Evolutionary conservation across 2,113 vertebrate genomes (phyloP).

Genomic region (Guaruba guarouba): DNA sequence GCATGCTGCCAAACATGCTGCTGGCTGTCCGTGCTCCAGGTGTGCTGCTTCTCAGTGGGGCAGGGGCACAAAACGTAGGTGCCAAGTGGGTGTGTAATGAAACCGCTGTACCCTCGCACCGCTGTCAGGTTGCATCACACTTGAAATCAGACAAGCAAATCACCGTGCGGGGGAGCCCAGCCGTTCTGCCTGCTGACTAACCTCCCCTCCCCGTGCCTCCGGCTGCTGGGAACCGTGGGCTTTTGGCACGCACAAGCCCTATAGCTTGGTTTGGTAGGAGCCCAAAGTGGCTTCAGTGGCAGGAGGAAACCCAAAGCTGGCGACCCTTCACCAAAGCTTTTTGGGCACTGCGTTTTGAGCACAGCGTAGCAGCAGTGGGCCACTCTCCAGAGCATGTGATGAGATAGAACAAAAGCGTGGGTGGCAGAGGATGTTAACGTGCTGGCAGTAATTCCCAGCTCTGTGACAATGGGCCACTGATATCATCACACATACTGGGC

Average conservation of each 20-base stretch:
- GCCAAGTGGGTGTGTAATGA: constrained; percentile 11
- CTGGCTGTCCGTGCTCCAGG: background rate
- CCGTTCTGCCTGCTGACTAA: constrained; percentile 38
- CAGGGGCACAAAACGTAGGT: background rate
- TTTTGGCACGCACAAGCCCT: background rate
- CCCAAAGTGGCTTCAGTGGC: background rate
- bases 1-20: background rate
- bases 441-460: constrained; percentile 48
- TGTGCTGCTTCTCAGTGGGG: background rate
- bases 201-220: background rate
- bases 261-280: background rate
- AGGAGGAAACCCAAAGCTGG: background rate
- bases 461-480: constrained; percentile 41
- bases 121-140: background rate
- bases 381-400: background rate
- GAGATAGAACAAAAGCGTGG: background rate
- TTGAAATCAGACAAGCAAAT: constrained; percentile 25
- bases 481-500: constrained; percentile 18
- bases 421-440: background rate
- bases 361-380: background rate
- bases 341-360: background rate
- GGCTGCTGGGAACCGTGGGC: background rate
- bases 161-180: background rate
- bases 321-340: background rate
- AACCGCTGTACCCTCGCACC: background rate